Evolutionary conservation across 2,797 vertebrate species (phyloP), one percentile per base, ranked within the genome.

Genomic region (Echiichthys vipera): DNA sequence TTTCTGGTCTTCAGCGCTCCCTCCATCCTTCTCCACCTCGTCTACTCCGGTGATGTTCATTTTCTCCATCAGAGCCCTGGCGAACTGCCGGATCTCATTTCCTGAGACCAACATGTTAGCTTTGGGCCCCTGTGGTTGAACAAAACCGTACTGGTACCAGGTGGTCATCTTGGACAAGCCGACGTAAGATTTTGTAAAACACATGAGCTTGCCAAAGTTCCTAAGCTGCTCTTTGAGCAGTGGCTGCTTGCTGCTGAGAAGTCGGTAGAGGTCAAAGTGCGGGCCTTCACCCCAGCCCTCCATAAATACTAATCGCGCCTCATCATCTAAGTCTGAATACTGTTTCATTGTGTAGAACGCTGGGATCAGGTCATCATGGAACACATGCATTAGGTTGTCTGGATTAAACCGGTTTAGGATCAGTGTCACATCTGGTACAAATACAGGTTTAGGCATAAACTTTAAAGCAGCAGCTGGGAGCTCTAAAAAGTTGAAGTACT

Each of bases 101-200:
- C 98, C 98, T 0, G 98, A 98, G 70, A 99, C 95, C 34, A 99
- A 87, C 86, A 99, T 96, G 89, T 99, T 99, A 67, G 98, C 98
- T 88, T 99, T 99, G 0, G 98, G 97, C 5, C 98, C 98, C 83
- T 99, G 98, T 0, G 98, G 98, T 82, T 99, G 98, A 25, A 98
- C 96, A 72, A 99, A 99, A 12, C 98, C 98, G 0, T 99, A 99
- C 80, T 99, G 98, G 90, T 99, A 99, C 98, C 98, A 99, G 15
- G 97, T 99, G 54, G 98, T 98, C 94, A 95, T 94, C 93, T 99
- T 99, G 80, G 97, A 98, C 68, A 99, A 90, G 7, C 98, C 98
- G 42, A 99, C 95, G 0, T 99, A 98, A 0, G 98, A 97, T 24
- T 96, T 98, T 1, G 97, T 96, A 66, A 99, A 99, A 89, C 98